Evolutionary conservation across 1,140 invertebrate species (phyloP), one percentile per base, ranked within the genome.

Genomic region (Drosophila sechellia): DNA sequence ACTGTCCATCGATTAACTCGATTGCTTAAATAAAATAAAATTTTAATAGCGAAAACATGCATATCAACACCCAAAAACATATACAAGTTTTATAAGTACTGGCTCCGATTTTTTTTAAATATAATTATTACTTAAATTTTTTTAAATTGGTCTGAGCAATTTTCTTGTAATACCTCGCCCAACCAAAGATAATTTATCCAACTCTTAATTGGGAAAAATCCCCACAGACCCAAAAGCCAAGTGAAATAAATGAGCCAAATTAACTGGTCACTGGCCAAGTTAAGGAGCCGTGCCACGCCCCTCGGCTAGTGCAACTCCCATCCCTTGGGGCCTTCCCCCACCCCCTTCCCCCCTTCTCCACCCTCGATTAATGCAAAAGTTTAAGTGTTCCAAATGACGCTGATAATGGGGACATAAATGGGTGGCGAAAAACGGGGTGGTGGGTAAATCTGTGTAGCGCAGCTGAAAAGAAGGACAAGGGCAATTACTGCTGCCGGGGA

Each of bases 361-460:
- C 31, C 13, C 37, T 3, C 12, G 69, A 76, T 76, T 77, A 77
- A 77, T 77, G 61, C 73, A 76, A 68, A 68, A 77, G 63, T 76
- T 76, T 54, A 77, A 77, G 74, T 76, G 63, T 39, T 53, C 63
- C 61, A 77, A 76, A 77, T 77, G 74, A 77, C 72, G 72, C 53
- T 77, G 63, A 69, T 77, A 77, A 77, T 77, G 74, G 56, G 53
- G 17, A 65, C 50, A 70, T 22, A 25, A 35, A 5, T 35, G 49
- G 49, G 45, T 17, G 57, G 17, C 52, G n/a, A 60, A 48, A 39
- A 37, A 37, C 27, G 31, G 0, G 20, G 20, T 31, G 42, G 5
- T 3, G 22, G n/a, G 20, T 22, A 25, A 13, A 20, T n/a, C 5
- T 0, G 61, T 12, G 13, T 3, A n/a, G 35, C 11, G 35, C 40